These are phyloP conservation scores for Orcinus orca DNA, from an alignment of 2,113 vertebrate genomes.

Conservation along the genomic window DNA sequence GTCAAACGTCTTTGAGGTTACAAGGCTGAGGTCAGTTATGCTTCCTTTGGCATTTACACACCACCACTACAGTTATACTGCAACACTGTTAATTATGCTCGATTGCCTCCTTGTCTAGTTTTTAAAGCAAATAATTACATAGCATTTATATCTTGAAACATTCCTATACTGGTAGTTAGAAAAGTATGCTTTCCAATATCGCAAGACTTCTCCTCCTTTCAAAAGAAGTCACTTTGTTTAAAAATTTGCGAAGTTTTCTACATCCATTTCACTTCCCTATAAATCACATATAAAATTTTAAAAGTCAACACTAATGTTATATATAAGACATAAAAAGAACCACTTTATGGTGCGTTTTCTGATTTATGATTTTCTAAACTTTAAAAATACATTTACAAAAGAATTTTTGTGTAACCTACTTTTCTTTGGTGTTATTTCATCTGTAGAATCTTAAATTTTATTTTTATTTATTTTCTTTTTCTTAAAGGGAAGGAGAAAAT, in stretches of 20 bases:
- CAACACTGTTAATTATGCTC: slow-evolving; percentile 52
- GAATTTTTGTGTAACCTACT: background rate
- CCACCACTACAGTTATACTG: slow-evolving; percentile 47
- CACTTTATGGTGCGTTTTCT: background rate
- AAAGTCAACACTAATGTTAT: background rate
- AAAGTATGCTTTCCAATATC: slow-evolving; percentile 27
- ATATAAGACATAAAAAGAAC: background rate
- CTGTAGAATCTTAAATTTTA: background rate
- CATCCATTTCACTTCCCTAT: background rate
- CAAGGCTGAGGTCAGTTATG: slow-evolving; percentile 40
- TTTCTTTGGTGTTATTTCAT: background rate
- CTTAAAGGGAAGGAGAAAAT: background rate
- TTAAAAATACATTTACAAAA: background rate
- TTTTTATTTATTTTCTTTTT: no score
- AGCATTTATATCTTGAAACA: slow-evolving; percentile 34
- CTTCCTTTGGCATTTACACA: slow-evolving; percentile 26
- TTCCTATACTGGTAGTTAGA: background rate
- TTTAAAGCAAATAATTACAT: slow-evolving; percentile 58
- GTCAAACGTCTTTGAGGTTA: slow-evolving; percentile 47
- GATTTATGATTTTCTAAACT: background rate
- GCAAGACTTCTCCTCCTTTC: background rate
- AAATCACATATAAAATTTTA: background rate
- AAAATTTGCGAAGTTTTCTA: background rate
- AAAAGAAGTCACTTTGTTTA: background rate
- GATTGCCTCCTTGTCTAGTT: background rate